phyloP scores from a whole-genome alignment of 2,797 vertebrate genomes.

The Aulostomus chinensis region DNA sequence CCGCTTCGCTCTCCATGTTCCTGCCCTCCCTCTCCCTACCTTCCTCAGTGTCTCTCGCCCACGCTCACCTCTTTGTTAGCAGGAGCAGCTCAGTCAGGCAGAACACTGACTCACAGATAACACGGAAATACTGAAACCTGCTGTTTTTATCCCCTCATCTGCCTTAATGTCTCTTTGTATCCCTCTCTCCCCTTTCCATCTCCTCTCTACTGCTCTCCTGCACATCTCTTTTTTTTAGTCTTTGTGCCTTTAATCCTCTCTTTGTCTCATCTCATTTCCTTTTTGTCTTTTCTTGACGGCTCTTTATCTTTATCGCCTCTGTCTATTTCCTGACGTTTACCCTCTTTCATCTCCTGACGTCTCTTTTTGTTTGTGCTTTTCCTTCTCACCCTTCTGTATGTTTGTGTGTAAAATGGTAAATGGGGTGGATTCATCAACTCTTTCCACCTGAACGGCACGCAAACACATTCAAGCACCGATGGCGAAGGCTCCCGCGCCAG shows the following conservation, averaged over 20 bases:
- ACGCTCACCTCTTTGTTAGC: conserved; percentile 20
- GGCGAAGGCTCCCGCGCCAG: too few species aligned
- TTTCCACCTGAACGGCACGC: too few species aligned
- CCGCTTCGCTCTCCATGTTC: too few species aligned
- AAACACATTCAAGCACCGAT: too few species aligned
- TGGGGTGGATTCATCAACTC: too few species aligned
- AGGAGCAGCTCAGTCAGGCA: conserved; percentile 12
- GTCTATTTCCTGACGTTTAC: neutral
- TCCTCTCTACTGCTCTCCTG: neutral
- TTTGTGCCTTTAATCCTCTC: too few species aligned
- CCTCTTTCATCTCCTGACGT: too few species aligned
- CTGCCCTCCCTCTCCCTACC: conserved; percentile 1
- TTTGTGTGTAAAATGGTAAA: neutral
- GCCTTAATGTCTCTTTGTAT: neutral
- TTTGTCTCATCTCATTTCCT: conserved; percentile 1
- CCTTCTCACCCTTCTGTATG: neutral
- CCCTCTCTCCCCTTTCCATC: neutral
- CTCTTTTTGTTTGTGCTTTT: conserved; percentile 7
- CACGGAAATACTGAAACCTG: conserved; percentile 25
- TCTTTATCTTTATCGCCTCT: neutral
- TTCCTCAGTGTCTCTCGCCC: conserved; percentile 10
- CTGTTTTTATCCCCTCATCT: conserved; percentile 5
- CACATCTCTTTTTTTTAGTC: too few species aligned
- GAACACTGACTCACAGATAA: conserved; percentile 30
- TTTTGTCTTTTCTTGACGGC: neutral